Conservation (phyloP, 1,140 invertebrate species). For the Neodiprion virginianus region DNA sequence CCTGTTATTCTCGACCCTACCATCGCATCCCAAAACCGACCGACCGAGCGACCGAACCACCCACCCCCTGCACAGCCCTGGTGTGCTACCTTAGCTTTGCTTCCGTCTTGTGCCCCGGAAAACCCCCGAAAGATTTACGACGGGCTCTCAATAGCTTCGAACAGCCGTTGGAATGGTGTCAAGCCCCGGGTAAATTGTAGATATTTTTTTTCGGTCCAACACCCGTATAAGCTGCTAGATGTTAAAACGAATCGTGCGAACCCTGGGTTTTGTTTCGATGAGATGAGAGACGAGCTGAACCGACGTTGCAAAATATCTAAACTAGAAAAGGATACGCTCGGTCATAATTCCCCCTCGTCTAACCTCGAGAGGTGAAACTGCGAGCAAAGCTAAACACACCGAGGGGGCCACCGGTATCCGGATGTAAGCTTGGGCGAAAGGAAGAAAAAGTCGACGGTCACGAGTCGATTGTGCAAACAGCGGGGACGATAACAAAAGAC, state of each 20-base stretch:
- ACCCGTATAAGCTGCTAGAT: no score
- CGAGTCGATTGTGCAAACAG: background rate
- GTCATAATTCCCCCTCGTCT: no score
- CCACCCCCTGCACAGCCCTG: background rate
- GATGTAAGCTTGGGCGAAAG: background rate
- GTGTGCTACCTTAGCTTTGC: background rate
- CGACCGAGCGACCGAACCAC: background rate
- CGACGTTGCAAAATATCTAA: no score
- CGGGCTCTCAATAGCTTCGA: slow-evolving; percentile 6
- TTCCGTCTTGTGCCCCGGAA: background rate
- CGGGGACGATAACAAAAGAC: background rate
- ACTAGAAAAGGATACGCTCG: no score
- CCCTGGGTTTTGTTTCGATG: no score
- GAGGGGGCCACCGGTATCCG: no score
- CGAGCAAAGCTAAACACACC: no score
- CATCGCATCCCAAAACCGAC: no score
- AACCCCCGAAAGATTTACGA: background rate
- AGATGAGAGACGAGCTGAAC: no score
- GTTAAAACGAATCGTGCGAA: no score
- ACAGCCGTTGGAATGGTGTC: background rate
- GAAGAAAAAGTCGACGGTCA: background rate
- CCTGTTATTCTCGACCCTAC: background rate
- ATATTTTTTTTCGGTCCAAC: background rate
- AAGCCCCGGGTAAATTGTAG: background rate
- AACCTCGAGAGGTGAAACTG: no score